These are phyloP conservation scores for Sylvicola cinctus DNA, from an alignment of 2,888 invertebrate genomes.

Conservation along the genomic window DNA sequence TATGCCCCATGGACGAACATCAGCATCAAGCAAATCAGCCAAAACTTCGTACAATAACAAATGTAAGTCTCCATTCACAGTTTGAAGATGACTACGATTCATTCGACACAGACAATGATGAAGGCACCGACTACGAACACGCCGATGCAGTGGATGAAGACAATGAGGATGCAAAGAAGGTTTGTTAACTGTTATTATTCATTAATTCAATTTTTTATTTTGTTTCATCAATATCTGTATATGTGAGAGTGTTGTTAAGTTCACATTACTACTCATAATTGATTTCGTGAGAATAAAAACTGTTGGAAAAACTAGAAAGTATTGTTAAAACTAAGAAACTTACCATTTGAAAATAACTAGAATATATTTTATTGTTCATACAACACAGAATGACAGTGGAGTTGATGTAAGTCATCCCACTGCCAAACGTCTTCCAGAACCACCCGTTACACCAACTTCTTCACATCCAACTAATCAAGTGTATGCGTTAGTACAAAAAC, in stretches of 20 bases:
- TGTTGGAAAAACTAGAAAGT: no score
- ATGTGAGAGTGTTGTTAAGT: no score
- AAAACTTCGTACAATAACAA: no score
- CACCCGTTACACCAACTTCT: constrained; percentile 28
- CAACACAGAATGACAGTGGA: constrained; percentile 28
- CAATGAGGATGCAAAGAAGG: constrained; percentile 19
- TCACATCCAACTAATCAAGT: constrained; percentile 30
- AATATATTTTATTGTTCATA: neutral
- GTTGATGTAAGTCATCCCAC: constrained; percentile 29
- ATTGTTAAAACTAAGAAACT: no score
- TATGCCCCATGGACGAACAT: constrained; percentile 22
- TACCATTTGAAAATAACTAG: no score
- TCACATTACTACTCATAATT: no score
- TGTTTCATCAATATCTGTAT: no score
- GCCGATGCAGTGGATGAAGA: no score
- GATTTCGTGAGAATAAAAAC: no score
- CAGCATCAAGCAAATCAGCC: constrained; percentile 6
- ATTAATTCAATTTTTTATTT: constrained; percentile 1
- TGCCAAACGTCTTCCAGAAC: constrained; percentile 39
- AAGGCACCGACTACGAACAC: no score
- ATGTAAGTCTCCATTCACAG: constrained; percentile 11
- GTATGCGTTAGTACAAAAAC: constrained; percentile 45
- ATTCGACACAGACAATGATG: constrained; percentile 47
- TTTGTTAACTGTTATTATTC: constrained; percentile 8
- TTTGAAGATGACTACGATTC: constrained; percentile 45